These are phyloP conservation scores for Gavialis gangeticus DNA, from an alignment of 2,113 vertebrate species.

Conservation along the genomic window DNA sequence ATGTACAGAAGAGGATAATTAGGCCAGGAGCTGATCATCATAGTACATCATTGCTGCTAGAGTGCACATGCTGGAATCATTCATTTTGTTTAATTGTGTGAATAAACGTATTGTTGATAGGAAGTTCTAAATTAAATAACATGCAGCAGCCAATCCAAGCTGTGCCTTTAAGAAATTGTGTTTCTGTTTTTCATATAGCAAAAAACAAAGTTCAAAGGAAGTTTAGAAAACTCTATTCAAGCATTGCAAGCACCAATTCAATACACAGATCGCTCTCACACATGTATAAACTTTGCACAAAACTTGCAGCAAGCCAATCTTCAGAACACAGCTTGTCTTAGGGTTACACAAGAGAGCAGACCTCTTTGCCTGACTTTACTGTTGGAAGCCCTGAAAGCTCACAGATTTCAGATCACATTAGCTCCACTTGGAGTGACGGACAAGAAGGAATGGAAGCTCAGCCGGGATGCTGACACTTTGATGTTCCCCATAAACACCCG, in stretches of 20 bases:
- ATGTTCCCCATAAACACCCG: not conserved
- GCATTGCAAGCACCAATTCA: not conserved
- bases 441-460: not conserved
- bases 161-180: not conserved
- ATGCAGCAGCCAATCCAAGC: fast-evolving
- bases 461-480: not conserved
- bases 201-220: not conserved
- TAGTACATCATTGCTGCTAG: not conserved
- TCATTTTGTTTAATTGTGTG: not conserved
- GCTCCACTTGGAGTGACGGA: not conserved
- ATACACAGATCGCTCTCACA: not conserved
- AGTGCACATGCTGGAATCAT: not conserved
- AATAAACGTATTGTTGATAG: not conserved
- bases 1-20: not conserved
- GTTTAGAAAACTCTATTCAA: not conserved
- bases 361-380: not conserved
- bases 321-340: not conserved
- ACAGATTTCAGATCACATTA: not conserved
- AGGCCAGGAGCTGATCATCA: not conserved
- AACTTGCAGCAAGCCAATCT: not conserved
- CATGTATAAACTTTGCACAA: not conserved
- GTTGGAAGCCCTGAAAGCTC: not conserved
- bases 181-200: not conserved
- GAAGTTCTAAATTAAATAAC: not conserved
- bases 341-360: not conserved